Evolutionary conservation across 2,797 vertebrate species (phyloP).

Genomic region (Acanthiza pusilla): DNA sequence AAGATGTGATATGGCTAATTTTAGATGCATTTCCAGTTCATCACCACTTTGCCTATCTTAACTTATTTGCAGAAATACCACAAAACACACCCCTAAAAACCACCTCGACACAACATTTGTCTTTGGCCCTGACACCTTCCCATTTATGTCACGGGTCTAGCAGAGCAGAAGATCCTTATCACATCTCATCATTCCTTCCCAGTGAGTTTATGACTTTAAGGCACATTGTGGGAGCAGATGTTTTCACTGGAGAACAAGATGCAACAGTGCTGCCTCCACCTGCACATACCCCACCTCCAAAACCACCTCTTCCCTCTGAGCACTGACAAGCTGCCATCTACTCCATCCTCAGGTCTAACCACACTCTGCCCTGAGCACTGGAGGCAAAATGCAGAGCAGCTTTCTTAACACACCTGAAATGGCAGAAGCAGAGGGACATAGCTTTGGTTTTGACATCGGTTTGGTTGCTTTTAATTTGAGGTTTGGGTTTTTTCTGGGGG

Average conservation of each 20-base stretch:
- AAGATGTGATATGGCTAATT: neutral
- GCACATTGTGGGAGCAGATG: neutral
- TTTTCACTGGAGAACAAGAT: neutral
- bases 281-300: fast-evolving
- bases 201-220: neutral
- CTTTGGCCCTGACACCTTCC: neutral
- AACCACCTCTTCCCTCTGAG: neutral
- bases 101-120: neutral
- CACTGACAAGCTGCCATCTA: neutral
- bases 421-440: neutral
- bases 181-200: neutral
- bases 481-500: neutral
- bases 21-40: neutral
- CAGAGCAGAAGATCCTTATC: neutral
- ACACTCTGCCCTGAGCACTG: neutral
- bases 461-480: neutral
- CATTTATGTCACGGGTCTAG: neutral
- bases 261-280: neutral
- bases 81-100: neutral
- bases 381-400: neutral
- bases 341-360: neutral
- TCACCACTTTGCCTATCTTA: neutral
- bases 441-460: neutral
- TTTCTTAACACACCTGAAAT: neutral
- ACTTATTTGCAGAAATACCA: neutral